Percentiles rank a stretch among this genome's conserved stretches.
These are phyloP conservation scores for Chironomus tepperi DNA, from an alignment of 1,140 invertebrate genomes.

Conservation along the genomic window DNA sequence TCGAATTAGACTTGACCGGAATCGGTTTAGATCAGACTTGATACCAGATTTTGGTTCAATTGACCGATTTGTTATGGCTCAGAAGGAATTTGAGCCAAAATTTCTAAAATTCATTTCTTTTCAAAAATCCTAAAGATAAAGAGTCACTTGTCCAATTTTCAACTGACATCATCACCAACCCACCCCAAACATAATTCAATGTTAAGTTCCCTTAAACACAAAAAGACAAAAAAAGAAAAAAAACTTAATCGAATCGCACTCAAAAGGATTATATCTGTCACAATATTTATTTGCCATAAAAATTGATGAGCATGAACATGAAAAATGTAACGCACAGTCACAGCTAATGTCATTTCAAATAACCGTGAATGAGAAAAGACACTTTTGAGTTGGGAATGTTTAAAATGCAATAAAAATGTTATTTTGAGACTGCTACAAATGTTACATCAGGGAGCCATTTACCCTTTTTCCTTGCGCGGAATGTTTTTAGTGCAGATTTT, in stretches of 20 bases:
- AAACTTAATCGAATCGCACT: neutral
- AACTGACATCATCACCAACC: neutral
- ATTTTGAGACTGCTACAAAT: slow-evolving; percentile 19
- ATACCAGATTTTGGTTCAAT: no score
- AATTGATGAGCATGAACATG: slow-evolving; percentile 16
- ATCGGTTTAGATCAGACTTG: no score
- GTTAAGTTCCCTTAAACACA: no score
- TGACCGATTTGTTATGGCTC: no score
- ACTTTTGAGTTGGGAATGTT: neutral
- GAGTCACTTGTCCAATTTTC: no score
- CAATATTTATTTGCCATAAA: slow-evolving; percentile 23
- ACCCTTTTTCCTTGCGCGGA: neutral
- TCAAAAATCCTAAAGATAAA: no score
- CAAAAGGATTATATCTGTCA: slow-evolving; percentile 14
- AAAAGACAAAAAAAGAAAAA: neutral
- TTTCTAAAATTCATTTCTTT: no score
- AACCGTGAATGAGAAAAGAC: no score
- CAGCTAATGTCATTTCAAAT: no score
- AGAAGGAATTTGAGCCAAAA: no score
- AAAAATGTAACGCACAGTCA: neutral
- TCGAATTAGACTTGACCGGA: no score
- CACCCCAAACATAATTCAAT: neutral
- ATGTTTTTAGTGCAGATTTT: neutral
- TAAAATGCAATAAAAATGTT: slow-evolving; percentile 21
- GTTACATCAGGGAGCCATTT: slow-evolving; percentile 18